A percentile compares a stretch with the other conserved stretches of the same genome.
Conservation (phyloP, 2,113 vertebrate species). For the Oreocharis arfaki region DNA sequence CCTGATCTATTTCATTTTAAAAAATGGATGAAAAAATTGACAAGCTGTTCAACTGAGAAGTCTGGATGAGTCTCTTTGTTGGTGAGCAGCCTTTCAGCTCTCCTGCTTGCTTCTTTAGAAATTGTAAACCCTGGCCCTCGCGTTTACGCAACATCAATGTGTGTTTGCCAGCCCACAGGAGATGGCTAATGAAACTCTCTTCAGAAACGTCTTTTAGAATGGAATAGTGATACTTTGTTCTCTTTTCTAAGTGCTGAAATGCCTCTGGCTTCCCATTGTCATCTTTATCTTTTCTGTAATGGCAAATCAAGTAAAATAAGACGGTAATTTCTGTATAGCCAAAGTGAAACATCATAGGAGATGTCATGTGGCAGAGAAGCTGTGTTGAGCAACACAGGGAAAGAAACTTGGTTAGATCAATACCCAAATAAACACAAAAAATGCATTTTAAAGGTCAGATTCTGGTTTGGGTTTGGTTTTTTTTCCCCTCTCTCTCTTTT, state of each 20-base stretch:
- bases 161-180: background rate
- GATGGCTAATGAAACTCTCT: background rate
- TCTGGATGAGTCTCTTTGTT: background rate
- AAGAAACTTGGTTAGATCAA: background rate
- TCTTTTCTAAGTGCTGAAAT: background rate
- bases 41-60: background rate
- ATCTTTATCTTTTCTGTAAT: background rate
- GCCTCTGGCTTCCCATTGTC: background rate
- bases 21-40: background rate
- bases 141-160: rapidly evolving
- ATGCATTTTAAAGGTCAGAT: background rate
- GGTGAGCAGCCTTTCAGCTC: background rate
- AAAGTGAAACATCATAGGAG: background rate
- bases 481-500: rapidly evolving
- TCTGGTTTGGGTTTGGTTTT: background rate
- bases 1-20: background rate
- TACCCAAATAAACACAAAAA: background rate
- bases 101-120: background rate
- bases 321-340: background rate
- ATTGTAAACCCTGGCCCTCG: background rate
- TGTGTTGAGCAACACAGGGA: background rate
- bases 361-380: background rate
- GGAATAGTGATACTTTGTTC: background rate
- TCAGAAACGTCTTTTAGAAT: background rate
- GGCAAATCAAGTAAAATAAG: background rate